Base-by-base conservation (phyloP, 1,140 invertebrate genomes). In the Diorhabda sublineata region DNA sequence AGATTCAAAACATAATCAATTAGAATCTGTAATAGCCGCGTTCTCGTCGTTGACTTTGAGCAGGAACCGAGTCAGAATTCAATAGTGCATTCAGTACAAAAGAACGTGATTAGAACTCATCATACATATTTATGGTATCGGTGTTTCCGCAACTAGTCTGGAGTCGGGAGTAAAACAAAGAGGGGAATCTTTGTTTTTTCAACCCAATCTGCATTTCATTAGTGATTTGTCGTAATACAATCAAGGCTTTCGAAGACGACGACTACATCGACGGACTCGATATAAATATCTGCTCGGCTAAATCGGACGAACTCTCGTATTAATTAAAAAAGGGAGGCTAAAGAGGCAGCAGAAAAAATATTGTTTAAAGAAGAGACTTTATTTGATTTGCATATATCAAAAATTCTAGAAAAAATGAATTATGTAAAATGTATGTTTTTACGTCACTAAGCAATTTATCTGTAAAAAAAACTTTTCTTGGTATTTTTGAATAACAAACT, bases 81-180 rank as follows among this genome's bases (percentile, higher is more conserved):
- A 57, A 65, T 65, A 65, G 56, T 67, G 58, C 65, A 67, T 67
- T 60, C 52, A 57, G 47, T 60, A 60, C 58, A 67, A 67, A 64
- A 66, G 67, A 57, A 62, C 67, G 67, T 68, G 67, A 68, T 62
- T 68, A 68, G 45, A 68, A 57, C 67, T 66, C 61, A 56, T 62
- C 67, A 61, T 62, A 61, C 47, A 68, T 61, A 62, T 68, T 62
- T 62, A 68, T 68, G 67, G 45, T 44, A 56, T 43, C 58, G 57
- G 45, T 56, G 59, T 68, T 68, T 68, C 59, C 67, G 61, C 61
- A 68, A 62, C 67, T 68, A 62, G 60, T 58, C 45, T 26, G 26
- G 6, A 52, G n/a, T 63, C 45, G 67, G 26, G 47, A 68, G 67
- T 26, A 57, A 68, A 63, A 62, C 47, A 68, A 68, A 68, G 57